Percentiles rank a stretch among this genome's conserved stretches.
Conservation (phyloP, 2,797 vertebrate genomes). For the Sebastes goodei region DNA sequence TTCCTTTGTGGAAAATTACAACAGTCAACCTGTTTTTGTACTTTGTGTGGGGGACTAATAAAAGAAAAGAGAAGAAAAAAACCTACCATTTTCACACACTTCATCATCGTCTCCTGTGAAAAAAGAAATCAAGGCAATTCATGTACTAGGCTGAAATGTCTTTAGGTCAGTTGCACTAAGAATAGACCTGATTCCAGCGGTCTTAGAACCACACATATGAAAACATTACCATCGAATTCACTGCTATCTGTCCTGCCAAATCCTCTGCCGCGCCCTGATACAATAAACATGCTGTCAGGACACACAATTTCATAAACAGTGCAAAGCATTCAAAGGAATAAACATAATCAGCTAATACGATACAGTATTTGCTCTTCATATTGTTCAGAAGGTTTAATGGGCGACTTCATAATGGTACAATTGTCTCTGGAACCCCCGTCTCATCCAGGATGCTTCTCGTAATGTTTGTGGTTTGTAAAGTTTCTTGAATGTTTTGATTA, state of each 20-base stretch:
- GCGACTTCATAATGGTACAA: not conserved
- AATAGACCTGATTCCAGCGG: not conserved
- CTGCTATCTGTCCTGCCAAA: not conserved
- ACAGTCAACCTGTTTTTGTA: not conserved
- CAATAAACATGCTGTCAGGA: not conserved
- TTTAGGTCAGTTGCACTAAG: not conserved
- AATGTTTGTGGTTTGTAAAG: not conserved
- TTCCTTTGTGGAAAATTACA: not conserved
- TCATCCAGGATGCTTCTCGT: not conserved
- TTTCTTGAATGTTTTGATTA: no score
- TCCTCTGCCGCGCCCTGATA: constrained; percentile 37
- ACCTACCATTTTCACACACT: constrained; percentile 20
- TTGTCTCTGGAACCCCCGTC: no score
- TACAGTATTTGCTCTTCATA: not conserved
- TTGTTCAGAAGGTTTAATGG: not conserved
- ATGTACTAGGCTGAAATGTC: not conserved
- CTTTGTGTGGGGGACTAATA: no score
- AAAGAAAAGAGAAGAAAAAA: not conserved
- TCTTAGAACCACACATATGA: not conserved
- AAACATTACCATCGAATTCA: constrained; percentile 28
- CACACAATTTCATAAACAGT: not conserved
- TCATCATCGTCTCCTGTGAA: constrained; percentile 2
- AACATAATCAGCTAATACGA: not conserved
- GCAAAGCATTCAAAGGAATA: no score
- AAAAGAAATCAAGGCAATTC: not conserved